phyloP scores from a whole-genome alignment of 2,113 vertebrate species.

The Melanerpes aurifrons region DNA sequence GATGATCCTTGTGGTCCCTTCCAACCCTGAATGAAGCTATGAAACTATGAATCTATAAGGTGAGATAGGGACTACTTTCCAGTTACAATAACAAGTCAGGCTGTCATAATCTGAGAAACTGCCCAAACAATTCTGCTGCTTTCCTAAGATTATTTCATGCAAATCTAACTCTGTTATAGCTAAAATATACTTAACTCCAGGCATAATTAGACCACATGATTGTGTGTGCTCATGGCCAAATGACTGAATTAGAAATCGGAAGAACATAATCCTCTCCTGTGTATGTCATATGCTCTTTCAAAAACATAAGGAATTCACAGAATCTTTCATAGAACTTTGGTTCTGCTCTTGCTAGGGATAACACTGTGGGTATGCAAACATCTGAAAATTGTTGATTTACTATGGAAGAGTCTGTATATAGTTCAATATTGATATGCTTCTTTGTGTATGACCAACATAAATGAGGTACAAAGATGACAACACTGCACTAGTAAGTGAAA shows the following conservation, averaged over 20 bases:
- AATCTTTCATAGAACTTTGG: background rate
- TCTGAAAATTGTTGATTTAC: background rate
- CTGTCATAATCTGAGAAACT: background rate
- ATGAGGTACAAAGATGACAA: background rate
- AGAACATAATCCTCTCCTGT: background rate
- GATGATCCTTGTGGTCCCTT: no score
- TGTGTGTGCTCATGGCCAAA: background rate
- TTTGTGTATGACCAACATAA: background rate
- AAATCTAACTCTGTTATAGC: background rate
- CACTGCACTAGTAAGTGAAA: background rate
- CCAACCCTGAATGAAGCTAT: no score
- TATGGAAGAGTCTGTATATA: background rate
- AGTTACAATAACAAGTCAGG: background rate
- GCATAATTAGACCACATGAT: background rate
- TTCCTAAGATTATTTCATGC: background rate
- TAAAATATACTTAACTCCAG: background rate
- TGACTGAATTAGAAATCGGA: background rate
- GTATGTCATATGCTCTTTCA: background rate
- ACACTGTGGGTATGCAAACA: rapidly evolving
- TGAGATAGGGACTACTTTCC: background rate
- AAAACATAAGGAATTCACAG: background rate
- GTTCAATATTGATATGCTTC: background rate
- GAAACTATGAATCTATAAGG: no score
- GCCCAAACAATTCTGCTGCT: background rate
- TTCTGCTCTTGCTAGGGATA: background rate